These are phyloP conservation scores for Ciconia boyciana DNA, from an alignment of 2,113 vertebrate genomes.

Conservation along the genomic window DNA sequence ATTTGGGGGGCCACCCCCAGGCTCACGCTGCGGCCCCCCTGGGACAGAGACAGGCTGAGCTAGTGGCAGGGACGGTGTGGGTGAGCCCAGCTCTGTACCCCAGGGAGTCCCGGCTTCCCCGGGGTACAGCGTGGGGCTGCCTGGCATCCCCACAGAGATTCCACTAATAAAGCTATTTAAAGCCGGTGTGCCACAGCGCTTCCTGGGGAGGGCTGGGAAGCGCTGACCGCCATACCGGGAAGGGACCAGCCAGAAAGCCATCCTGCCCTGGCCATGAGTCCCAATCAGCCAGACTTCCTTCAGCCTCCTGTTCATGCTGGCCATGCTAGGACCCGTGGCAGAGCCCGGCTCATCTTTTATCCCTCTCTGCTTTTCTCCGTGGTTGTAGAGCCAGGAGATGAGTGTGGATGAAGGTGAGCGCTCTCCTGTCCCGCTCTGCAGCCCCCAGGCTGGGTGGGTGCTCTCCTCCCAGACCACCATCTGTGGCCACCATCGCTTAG, in stretches of 20 bases:
- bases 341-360: background rate
- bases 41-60: background rate
- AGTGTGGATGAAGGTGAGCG: accelerated
- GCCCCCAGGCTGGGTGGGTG: background rate
- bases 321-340: background rate
- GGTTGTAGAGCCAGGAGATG: background rate
- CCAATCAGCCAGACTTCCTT: accelerated
- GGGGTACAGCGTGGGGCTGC: background rate
- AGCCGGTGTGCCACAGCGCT: background rate
- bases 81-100: background rate
- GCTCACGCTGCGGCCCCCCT: accelerated
- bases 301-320: background rate
- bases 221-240: accelerated
- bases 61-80: background rate
- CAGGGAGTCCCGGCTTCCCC: background rate
- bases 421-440: background rate
- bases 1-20: background rate
- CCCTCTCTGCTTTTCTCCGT: background rate
- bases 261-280: background rate
- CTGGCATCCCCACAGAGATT: background rate
- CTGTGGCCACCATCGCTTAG: background rate
- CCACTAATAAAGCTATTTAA: constrained; percentile 70
- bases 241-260: accelerated
- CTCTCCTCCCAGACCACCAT: background rate
- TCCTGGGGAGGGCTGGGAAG: constrained; percentile 24